Conservation (phyloP, 2,113 vertebrate species). For the Hyla sarda region DNA sequence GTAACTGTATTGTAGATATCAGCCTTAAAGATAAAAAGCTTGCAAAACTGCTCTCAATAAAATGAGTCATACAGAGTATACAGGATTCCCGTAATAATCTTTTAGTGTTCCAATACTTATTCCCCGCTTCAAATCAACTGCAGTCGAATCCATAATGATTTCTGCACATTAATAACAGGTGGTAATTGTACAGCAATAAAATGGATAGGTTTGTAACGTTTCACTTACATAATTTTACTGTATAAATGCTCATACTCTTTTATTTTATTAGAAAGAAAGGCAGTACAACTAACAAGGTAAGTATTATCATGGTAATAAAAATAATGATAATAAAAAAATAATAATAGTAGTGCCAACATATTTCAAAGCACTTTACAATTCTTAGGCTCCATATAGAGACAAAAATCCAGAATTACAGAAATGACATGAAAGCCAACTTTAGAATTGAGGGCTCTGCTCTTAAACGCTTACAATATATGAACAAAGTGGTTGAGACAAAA, state of each 20-base stretch:
- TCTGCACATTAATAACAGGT: slow-evolving; percentile 37
- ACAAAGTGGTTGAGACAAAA: no score
- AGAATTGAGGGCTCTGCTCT: no score
- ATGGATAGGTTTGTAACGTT: slow-evolving; percentile 8
- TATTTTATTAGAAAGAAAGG: not conserved
- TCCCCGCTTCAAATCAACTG: slow-evolving; percentile 13
- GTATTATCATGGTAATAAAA: no score
- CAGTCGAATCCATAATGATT: slow-evolving; percentile 20
- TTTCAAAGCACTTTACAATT: no score
- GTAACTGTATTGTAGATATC: not conserved
- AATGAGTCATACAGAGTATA: slow-evolving; percentile 43
- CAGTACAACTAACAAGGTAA: not conserved
- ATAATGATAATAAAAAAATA: no score
- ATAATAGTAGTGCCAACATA: no score
- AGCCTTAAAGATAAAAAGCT: slow-evolving; percentile 25
- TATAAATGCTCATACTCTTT: not conserved
- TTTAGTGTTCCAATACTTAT: slow-evolving; percentile 40
- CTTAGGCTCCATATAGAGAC: no score
- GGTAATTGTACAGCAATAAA: slow-evolving; percentile 32
- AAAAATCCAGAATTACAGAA: no score
- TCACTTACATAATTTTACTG: not conserved
- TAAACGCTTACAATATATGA: no score
- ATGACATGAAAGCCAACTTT: no score
- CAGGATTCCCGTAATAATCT: slow-evolving; percentile 43
- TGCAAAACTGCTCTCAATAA: slow-evolving; percentile 33